phyloP scores from a whole-genome alignment of 2,113 vertebrate genomes.

The Odobenus rosmarus region DNA sequence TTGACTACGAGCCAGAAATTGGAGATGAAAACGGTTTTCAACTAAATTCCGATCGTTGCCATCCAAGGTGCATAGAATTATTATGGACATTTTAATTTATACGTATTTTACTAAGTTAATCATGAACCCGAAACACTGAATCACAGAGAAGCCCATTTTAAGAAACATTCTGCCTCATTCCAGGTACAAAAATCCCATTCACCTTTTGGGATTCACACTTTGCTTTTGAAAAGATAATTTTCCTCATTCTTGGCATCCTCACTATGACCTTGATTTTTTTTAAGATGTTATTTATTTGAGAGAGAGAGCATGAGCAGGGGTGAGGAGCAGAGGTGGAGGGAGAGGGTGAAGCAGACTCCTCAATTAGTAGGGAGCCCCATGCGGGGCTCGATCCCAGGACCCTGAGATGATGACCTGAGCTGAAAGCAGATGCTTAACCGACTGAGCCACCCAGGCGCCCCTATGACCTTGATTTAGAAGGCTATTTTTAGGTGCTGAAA shows the following conservation, averaged over 20 bases:
- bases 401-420: too few species aligned
- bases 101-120: conserved; percentile 51
- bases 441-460: too few species aligned
- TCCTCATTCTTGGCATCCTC: not conserved
- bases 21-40: not conserved
- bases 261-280: not conserved
- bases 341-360: too few species aligned
- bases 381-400: too few species aligned
- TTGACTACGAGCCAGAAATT: not conserved
- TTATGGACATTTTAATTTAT: not conserved
- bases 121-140: conserved; percentile 15
- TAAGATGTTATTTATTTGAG: too few species aligned
- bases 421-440: too few species aligned
- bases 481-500: too few species aligned
- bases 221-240: conserved; percentile 68
- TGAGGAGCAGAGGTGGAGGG: too few species aligned
- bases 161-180: conserved; percentile 48
- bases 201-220: not conserved
- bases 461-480: too few species aligned
- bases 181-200: conserved; percentile 6
- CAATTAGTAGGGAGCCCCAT: too few species aligned
- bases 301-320: too few species aligned
- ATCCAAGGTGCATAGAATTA: conserved; percentile 40
- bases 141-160: conserved; percentile 65
- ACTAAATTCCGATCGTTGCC: conserved; percentile 23